A percentile compares a stretch with the other conserved stretches of the same genome.
Conservation (phyloP, 2,888 invertebrate genomes). For the Epicampocera succincta region DNA sequence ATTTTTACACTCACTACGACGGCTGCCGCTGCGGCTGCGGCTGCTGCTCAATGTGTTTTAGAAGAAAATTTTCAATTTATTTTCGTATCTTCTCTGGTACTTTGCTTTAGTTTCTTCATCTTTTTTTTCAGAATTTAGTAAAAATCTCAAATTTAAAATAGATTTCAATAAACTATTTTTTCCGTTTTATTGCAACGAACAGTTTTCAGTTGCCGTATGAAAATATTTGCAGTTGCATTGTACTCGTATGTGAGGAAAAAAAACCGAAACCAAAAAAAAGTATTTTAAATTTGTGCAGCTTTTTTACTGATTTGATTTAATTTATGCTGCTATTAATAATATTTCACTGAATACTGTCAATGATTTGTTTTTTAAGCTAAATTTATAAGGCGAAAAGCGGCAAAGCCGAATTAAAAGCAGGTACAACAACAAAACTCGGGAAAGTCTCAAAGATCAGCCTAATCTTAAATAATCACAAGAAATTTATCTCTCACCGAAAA, state of each 20-base stretch:
- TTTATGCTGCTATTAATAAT: background rate
- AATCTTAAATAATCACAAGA: no score
- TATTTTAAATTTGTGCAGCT: conserved; percentile 18
- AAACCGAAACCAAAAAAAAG: conserved; percentile 1
- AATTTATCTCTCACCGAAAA: no score
- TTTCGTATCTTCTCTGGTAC: conserved; percentile 38
- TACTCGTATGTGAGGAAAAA: conserved; percentile 7
- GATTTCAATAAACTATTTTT: conserved; percentile 43
- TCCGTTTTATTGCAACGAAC: conserved; percentile 37
- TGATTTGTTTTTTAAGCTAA: no score
- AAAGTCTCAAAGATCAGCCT: no score
- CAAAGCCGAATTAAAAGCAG: no score
- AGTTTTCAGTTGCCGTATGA: conserved; percentile 4
- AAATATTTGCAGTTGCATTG: conserved; percentile 1
- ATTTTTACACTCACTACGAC: conserved; percentile 42
- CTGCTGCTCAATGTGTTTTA: background rate
- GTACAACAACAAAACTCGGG: no score
- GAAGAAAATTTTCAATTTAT: conserved; percentile 37
- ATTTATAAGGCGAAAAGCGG: no score
- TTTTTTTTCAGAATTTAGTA: conserved; percentile 36
- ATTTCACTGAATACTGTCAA: no score
- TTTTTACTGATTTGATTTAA: conserved; percentile 32
- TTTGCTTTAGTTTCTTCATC: conserved; percentile 49
- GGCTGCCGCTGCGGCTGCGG: no score
- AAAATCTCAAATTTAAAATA: conserved; percentile 66